Evolutionary conservation across 2,888 invertebrate species (phyloP).

Genomic region (Carterocephalus palaemon): DNA sequence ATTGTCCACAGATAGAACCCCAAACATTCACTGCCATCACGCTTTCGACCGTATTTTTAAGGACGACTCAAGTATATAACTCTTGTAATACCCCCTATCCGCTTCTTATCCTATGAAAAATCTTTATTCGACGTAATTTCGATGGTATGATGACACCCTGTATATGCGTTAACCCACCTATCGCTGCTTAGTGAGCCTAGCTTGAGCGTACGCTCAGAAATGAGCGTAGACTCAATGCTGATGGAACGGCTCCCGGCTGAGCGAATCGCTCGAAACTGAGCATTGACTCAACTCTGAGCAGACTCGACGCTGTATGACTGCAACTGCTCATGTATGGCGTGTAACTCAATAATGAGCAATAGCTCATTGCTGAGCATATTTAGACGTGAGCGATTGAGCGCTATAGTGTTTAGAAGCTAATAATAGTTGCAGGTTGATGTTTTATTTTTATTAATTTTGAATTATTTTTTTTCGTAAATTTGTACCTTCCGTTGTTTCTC

Average conservation of each 20-base stretch:
- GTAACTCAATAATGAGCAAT: slow-evolving; percentile 20
- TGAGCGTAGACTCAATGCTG: slow-evolving; percentile 14
- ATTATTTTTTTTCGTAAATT: slow-evolving; percentile 29
- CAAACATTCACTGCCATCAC: slow-evolving; percentile 73
- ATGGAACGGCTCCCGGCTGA: too few species aligned
- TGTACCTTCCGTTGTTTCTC: slow-evolving; percentile 26
- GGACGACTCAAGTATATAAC: slow-evolving; percentile 29
- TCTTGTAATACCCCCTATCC: slow-evolving; percentile 18
- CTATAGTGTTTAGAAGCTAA: slow-evolving; percentile 27
- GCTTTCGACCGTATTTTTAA: slow-evolving; percentile 66
- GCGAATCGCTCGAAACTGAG: slow-evolving; percentile 4
- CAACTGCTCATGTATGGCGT: slow-evolving; percentile 21
- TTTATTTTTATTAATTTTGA: slow-evolving; percentile 31
- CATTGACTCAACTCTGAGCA: slow-evolving; percentile 3
- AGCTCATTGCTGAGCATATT: slow-evolving; percentile 12
- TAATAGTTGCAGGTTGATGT: slow-evolving; percentile 23
- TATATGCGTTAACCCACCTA: slow-evolving; percentile 29
- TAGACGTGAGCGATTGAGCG: slow-evolving; percentile 12
- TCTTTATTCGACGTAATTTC: slow-evolving; percentile 9
- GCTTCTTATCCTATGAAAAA: slow-evolving; percentile 17
- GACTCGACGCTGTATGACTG: slow-evolving; percentile 8
- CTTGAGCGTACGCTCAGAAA: slow-evolving; percentile 11
- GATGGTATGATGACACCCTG: slow-evolving; percentile 5
- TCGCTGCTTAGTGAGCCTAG: slow-evolving; percentile 15
- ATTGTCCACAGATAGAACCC: slow-evolving; percentile 59